A percentile compares a stretch with the other conserved stretches of the same genome.
phyloP scores from a whole-genome alignment of 2,113 vertebrate genomes.

The Tylochromis polylepis region DNA sequence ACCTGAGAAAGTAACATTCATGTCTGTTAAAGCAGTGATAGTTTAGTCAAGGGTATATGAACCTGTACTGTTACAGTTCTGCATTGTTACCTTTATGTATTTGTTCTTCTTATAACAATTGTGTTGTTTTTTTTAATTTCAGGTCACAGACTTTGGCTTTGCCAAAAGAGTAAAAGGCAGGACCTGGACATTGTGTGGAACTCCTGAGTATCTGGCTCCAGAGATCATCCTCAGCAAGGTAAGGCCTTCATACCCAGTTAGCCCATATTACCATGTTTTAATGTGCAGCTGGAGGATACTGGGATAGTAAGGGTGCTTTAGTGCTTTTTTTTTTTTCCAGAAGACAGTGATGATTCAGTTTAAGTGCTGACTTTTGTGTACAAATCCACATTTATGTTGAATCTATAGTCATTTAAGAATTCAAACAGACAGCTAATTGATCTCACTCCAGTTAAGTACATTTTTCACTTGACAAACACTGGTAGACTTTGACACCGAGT shows the following conservation, averaged over 20 bases:
- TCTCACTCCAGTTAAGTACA: background rate
- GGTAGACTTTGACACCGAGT: background rate
- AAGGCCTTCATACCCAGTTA: background rate
- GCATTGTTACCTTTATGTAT: background rate
- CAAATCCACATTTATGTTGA: background rate
- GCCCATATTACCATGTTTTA: background rate
- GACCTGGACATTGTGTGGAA: slow-evolving; percentile 99
- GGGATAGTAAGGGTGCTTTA: background rate
- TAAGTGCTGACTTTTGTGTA: background rate
- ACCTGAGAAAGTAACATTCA: background rate
- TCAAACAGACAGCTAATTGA: background rate
- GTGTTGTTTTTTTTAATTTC: background rate
- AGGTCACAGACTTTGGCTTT: slow-evolving; percentile 99
- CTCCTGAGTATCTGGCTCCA: slow-evolving; percentile 97
- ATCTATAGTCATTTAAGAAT: background rate
- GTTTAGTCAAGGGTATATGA: background rate
- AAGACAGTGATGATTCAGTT: background rate
- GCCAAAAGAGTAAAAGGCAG: slow-evolving; percentile 99
- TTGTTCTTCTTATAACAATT: background rate
- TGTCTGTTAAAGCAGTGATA: background rate
- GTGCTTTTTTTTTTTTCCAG: background rate
- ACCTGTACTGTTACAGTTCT: background rate
- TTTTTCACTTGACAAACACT: background rate
- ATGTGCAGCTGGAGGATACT: no score
- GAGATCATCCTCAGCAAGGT: slow-evolving; percentile 99